These are phyloP conservation scores for Pelodytes ibericus DNA, from an alignment of 2,797 vertebrate species.

Conservation along the genomic window DNA sequence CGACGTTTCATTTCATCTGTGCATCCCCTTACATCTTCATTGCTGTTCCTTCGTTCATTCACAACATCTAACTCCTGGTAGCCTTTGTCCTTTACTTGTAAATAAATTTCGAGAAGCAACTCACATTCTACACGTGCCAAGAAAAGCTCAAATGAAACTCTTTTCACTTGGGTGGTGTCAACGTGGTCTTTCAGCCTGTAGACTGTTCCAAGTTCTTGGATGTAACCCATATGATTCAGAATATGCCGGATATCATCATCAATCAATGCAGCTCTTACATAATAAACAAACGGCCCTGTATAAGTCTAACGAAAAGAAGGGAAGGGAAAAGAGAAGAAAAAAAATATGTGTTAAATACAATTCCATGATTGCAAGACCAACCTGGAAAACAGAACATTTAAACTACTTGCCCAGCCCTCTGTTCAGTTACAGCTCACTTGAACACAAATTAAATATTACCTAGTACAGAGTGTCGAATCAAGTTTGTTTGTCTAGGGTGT, in stretches of 20 bases:
- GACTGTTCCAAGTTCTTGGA: conserved; percentile 79
- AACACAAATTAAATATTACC: no score
- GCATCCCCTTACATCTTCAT: conserved; percentile 86
- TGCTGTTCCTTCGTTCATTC: conserved; percentile 81
- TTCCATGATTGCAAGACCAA: no score
- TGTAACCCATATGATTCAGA: conserved; percentile 90
- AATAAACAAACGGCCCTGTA: conserved; percentile 96
- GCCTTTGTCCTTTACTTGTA: conserved; percentile 87
- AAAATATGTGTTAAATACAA: conserved; percentile 3
- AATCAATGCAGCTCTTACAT: conserved; percentile 87
- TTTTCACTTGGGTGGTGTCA: conserved; percentile 74
- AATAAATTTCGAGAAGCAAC: conserved; percentile 89
- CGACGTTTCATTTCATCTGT: conserved; percentile 85
- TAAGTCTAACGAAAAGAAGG: conserved; percentile 81
- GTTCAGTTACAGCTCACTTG: background rate
- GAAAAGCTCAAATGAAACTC: conserved; percentile 91
- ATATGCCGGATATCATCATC: conserved; percentile 87
- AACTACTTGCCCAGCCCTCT: background rate
- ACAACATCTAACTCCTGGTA: conserved; percentile 86
- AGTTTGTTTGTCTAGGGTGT: no score
- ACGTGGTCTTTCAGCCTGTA: conserved; percentile 74
- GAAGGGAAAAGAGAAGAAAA: background rate
- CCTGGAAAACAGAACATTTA: background rate
- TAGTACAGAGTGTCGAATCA: no score
- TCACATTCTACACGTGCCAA: conserved; percentile 93